Evolutionary conservation across 2,113 vertebrate species (phyloP).

Genomic region (Pterocles burchelli): DNA sequence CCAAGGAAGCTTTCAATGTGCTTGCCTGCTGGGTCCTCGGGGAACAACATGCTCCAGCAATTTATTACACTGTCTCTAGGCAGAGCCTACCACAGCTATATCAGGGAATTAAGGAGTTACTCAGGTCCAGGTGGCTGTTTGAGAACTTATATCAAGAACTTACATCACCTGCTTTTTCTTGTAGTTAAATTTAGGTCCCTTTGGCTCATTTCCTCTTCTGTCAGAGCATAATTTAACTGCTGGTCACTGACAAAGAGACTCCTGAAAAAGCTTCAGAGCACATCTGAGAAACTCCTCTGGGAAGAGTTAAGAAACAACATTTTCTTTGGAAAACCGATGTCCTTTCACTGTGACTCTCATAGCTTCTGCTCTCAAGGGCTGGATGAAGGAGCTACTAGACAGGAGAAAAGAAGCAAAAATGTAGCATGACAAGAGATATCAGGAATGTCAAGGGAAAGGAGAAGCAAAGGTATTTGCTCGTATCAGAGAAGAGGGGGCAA

Average conservation of each 20-base stretch:
- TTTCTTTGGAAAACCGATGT: background rate
- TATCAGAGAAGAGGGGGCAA: background rate
- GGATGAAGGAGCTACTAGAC: background rate
- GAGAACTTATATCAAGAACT: slow-evolving; percentile 44
- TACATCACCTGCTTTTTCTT: slow-evolving; percentile 35
- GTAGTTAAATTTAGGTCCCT: slow-evolving; percentile 37
- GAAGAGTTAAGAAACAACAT: background rate
- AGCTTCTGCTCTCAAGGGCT: background rate
- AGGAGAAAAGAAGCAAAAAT: background rate
- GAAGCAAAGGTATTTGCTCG: background rate
- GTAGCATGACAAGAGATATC: background rate
- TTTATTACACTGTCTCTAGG: slow-evolving; percentile 49
- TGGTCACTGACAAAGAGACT: background rate
- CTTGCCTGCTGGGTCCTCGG: background rate
- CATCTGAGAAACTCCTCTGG: background rate
- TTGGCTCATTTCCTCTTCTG: slow-evolving; percentile 25
- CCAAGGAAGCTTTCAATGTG: background rate
- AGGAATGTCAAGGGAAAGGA: background rate
- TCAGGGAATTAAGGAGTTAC: slow-evolving; percentile 51
- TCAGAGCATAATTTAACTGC: background rate
- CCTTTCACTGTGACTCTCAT: background rate
- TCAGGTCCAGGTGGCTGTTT: slow-evolving; percentile 47
- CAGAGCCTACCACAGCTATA: background rate
- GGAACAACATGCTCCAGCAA: background rate
- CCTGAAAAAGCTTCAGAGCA: background rate